A percentile compares a stretch with the other conserved stretches of the same genome.
These are phyloP conservation scores for Delphinapterus leucas DNA, from an alignment of 2,113 vertebrate genomes.

Conservation along the genomic window DNA sequence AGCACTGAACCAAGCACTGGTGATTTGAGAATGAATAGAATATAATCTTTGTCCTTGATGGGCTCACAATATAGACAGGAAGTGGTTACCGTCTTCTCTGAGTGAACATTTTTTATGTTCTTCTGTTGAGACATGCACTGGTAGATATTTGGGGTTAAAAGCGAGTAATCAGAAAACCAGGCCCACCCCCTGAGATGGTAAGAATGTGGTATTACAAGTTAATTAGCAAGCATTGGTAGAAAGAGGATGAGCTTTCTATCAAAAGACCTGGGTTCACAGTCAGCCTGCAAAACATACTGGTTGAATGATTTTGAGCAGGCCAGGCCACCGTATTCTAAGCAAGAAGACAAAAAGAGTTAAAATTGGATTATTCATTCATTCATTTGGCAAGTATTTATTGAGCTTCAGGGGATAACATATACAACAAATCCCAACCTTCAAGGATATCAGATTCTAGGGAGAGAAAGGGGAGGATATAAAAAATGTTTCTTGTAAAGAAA, in stretches of 20 bases:
- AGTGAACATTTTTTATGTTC: background rate
- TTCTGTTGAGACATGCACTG: background rate
- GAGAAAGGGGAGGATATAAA: background rate
- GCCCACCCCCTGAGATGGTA: background rate
- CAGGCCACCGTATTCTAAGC: background rate
- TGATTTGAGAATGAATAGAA: background rate
- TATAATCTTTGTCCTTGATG: background rate
- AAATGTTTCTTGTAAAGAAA: background rate
- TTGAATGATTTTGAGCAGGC: background rate
- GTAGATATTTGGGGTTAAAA: background rate
- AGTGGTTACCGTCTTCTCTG: background rate
- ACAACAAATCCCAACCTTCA: background rate
- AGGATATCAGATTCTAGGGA: background rate
- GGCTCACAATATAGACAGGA: background rate
- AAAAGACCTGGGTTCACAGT: background rate
- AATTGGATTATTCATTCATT: background rate
- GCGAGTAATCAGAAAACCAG: background rate
- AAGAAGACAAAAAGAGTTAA: background rate
- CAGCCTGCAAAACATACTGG: background rate
- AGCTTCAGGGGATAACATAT: background rate
- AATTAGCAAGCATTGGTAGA: background rate
- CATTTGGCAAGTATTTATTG: background rate
- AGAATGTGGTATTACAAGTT: background rate
- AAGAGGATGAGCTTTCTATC: background rate
- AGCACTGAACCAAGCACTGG: background rate